Base-by-base conservation (phyloP, 2,888 invertebrate genomes). In the Conomelus anceps region DNA sequence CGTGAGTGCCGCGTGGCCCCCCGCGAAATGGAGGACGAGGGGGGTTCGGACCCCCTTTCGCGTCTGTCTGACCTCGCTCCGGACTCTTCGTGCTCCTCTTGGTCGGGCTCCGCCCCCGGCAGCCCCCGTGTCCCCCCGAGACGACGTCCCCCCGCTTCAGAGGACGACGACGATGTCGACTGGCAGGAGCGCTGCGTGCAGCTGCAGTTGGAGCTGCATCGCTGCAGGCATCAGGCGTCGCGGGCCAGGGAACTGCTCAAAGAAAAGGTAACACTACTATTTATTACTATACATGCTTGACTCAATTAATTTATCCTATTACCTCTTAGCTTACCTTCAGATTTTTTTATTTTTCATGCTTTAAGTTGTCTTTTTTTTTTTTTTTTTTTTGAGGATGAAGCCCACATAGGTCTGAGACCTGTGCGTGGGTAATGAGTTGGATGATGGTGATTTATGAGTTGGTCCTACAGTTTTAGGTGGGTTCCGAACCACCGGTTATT, bases 161-260 rank as follows among this genome's bases (percentile, higher is more conserved):
- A 93, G 93, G 93, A 93, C 94, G 93, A 93, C 93, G 92, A 91
- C 93, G 93, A 63, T n/a, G 91, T 92, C 92, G 97, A 97, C 93
- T 98, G 98, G 98, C 97, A 98, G 94, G 97, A 98, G 93, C 94
- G 97, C 89, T 98, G 98, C 92, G 93, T 97, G 92, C 97, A 97
- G 93, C 93, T 98, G 91, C 98, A 98, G 93, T 93, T 97, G 92
- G 98, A 98, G 93, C 94, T 98, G 92, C 97, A 98, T 92, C 94
- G 97, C 91, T 98, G 97, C 92, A 95, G 97, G 92, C 96, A 96
- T 92, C 98, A 98, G 94, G 97, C 98, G 0, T 96, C 97, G 90
- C 95, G 97, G 92, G 97, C 98, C 89, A 95, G 98, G 88, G 97
- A 98, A 92, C 96, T 98, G 96, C 95, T 98, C 90, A 94, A 97